Percentiles rank a stretch among this genome's conserved stretches.
phyloP scores from a whole-genome alignment of 2,113 vertebrate species.

The Natator depressus region DNA sequence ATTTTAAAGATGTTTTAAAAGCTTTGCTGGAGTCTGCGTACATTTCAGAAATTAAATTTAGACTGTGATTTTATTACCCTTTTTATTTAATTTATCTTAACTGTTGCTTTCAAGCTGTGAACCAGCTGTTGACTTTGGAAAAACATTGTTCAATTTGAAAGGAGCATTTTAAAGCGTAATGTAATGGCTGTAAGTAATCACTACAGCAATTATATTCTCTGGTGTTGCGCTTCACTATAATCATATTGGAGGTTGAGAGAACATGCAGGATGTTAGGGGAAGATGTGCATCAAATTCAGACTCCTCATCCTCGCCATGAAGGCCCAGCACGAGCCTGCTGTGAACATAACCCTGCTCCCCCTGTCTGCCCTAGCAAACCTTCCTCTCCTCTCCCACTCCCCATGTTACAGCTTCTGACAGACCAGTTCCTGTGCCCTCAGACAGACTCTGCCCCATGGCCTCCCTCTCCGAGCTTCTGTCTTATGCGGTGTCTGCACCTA shows the following conservation, averaged over 20 bases:
- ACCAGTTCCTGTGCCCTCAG: background rate
- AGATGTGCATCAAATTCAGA: background rate
- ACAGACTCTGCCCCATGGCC: background rate
- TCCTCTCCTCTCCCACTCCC: background rate
- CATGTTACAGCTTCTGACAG: background rate
- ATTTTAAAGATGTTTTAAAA: slow-evolving; percentile 75
- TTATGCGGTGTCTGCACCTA: background rate
- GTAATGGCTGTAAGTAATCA: slow-evolving; percentile 81
- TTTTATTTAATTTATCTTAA: slow-evolving; percentile 88
- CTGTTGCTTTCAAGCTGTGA: slow-evolving; percentile 83
- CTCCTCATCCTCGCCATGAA: background rate
- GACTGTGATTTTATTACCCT: slow-evolving; percentile 82
- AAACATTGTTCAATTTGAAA: slow-evolving; percentile 85
- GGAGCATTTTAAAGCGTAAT: slow-evolving; percentile 79
- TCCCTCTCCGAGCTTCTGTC: background rate
- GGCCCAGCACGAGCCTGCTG: background rate
- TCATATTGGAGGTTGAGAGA: slow-evolving; percentile 10
- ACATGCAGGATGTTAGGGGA: background rate
- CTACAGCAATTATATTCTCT: slow-evolving; percentile 65
- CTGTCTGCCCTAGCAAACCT: background rate
- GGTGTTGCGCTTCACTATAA: background rate
- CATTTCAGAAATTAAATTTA: slow-evolving; percentile 83
- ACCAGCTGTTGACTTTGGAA: slow-evolving; percentile 85
- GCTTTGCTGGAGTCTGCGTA: slow-evolving; percentile 60
- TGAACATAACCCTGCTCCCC: background rate